A percentile compares a stretch with the other conserved stretches of the same genome.
These are phyloP conservation scores for Penaeus japonicus DNA, from an alignment of 1,140 invertebrate species.

Conservation along the genomic window DNA sequence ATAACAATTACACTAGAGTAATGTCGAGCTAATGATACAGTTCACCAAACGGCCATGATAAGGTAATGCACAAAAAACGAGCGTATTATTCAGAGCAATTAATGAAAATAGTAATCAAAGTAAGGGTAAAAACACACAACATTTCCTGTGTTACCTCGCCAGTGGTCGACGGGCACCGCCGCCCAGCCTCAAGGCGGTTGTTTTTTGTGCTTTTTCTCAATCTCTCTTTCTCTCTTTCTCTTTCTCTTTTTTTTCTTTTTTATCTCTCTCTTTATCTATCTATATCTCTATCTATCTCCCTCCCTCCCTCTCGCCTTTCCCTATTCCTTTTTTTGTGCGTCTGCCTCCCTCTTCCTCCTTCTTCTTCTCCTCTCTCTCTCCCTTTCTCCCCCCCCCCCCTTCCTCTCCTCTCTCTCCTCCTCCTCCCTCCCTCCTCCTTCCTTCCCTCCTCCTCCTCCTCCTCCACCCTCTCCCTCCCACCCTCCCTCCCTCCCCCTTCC, in stretches of 20 bases:
- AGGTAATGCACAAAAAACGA: too few species aligned
- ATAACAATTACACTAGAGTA: too few species aligned
- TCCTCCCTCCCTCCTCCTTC: background rate
- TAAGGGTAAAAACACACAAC: too few species aligned
- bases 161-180: too few species aligned
- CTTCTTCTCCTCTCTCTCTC: background rate
- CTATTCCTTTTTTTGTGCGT: background rate
- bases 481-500: background rate
- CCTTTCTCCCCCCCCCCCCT: background rate
- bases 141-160: too few species aligned
- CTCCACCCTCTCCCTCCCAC: background rate
- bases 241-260: background rate
- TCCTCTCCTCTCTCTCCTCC: too few species aligned
- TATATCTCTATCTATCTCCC: background rate
- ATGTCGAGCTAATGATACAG: too few species aligned
- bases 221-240: background rate
- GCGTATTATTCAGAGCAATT: too few species aligned
- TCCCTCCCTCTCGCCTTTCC: background rate
- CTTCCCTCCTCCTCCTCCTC: background rate
- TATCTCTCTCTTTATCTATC: background rate
- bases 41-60: too few species aligned
- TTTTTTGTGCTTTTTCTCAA: too few species aligned
- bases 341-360: background rate
- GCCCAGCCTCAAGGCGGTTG: too few species aligned
- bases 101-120: too few species aligned